Percentiles rank a stretch among this genome's conserved stretches.
Evolutionary conservation across 2,888 invertebrate species (phyloP).

Genomic region (Sepiola atlantica): DNA sequence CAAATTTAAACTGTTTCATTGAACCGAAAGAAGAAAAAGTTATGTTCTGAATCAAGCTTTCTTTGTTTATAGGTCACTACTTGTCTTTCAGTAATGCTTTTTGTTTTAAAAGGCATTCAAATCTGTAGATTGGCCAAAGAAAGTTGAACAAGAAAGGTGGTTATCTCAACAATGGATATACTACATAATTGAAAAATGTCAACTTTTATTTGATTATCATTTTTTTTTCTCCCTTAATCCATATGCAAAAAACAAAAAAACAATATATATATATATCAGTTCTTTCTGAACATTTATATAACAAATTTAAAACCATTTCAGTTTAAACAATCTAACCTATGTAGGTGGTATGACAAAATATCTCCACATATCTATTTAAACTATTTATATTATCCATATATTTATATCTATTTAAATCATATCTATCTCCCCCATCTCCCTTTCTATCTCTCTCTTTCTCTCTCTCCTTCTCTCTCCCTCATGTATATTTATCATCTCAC

Average conservation of each 20-base stretch:
- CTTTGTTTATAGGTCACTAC: conserved; percentile 36
- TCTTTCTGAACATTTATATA: conserved; percentile 18
- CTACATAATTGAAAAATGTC: not conserved
- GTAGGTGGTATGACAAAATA: conserved; percentile 37
- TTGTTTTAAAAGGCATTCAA: not conserved
- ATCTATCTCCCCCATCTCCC: too few species aligned
- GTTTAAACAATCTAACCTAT: conserved; percentile 32
- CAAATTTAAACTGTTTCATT: not conserved
- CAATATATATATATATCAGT: too few species aligned
- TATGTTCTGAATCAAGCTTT: conserved; percentile 25
- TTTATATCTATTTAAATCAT: conserved; percentile 45
- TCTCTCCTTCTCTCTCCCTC: not conserved
- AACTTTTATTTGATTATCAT: conserved; percentile 23
- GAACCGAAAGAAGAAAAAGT: not conserved
- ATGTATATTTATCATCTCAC: conserved; percentile 18
- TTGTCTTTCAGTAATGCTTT: conserved; percentile 45
- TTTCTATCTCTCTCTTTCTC: not conserved
- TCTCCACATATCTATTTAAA: conserved; percentile 46
- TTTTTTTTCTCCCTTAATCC: conserved; percentile 24
- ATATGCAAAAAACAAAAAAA: too few species aligned
- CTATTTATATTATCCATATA: conserved; percentile 32
- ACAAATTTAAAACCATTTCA: not conserved
- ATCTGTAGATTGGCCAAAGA: conserved; percentile 45
- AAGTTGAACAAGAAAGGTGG: conserved; percentile 43
- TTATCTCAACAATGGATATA: conserved; percentile 15